phyloP scores from a whole-genome alignment of 2,797 vertebrate species.

The Acrocephalus scirpaceus region DNA sequence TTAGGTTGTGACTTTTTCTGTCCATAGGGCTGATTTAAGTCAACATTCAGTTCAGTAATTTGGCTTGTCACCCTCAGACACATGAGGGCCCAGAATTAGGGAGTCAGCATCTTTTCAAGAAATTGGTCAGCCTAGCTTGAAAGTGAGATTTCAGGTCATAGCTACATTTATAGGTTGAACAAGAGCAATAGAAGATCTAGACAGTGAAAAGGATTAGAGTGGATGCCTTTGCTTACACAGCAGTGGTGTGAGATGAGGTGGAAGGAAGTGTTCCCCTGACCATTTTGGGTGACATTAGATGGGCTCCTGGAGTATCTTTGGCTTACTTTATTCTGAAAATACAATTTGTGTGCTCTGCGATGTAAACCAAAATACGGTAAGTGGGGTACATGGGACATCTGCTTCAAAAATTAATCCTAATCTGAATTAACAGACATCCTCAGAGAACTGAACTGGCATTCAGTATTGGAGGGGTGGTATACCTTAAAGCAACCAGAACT shows the following conservation, averaged over 20 bases:
- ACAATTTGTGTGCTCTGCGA: fast-evolving
- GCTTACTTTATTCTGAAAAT: not conserved
- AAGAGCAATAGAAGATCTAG: not conserved
- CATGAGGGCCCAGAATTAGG: not conserved
- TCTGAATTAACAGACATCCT: not conserved
- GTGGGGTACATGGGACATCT: not conserved
- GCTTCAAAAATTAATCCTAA: not conserved
- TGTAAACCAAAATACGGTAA: not conserved
- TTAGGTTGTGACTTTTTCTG: not conserved
- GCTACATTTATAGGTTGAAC: not conserved
- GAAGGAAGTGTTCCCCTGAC: not conserved
- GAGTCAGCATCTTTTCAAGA: not conserved
- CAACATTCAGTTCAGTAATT: not conserved
- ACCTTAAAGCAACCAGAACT: not conserved
- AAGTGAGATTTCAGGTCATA: not conserved
- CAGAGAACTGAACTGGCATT: not conserved
- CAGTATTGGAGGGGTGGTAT: not conserved
- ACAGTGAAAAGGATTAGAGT: not conserved
- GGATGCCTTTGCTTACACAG: not conserved
- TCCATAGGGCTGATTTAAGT: not conserved
- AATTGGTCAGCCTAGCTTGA: not conserved
- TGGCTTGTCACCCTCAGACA: not conserved
- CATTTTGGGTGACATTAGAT: not conserved
- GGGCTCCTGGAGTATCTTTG: not conserved
- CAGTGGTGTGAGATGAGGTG: not conserved